phyloP scores from a whole-genome alignment of 2,888 invertebrate genomes.

The Lasioglossum marginatum region DNA sequence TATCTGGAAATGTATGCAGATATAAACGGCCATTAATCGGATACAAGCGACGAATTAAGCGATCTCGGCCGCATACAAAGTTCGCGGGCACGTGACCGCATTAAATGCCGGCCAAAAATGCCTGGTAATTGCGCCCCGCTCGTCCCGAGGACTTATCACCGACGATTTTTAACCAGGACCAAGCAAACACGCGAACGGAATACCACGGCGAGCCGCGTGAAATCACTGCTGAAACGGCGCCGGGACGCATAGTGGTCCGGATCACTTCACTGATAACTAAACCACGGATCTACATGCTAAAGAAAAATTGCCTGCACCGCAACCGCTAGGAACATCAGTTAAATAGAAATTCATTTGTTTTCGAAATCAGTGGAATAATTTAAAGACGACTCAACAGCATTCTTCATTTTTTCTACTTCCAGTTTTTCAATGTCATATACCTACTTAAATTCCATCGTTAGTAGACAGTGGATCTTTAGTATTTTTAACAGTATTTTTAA shows the following conservation, averaged over 20 bases:
- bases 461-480: too few relatives aligned
- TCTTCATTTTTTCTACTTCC: background rate
- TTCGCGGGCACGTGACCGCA: slow-evolving; percentile 18
- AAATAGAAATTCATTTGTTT: background rate
- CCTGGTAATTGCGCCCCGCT: slow-evolving; percentile 17
- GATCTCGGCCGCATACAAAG: slow-evolving; percentile 27
- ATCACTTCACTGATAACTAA: background rate
- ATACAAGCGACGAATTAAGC: slow-evolving; percentile 48
- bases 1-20: slow-evolving; percentile 47
- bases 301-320: background rate
- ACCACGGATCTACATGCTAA: background rate
- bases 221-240: background rate
- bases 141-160: slow-evolving; percentile 3
- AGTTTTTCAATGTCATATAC: too few relatives aligned
- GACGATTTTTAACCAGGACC: slow-evolving; percentile 13
- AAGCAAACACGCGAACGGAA: slow-evolving; percentile 2
- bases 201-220: background rate
- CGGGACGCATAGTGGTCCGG: background rate
- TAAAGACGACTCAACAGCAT: background rate
- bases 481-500: too few relatives aligned
- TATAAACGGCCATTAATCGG: slow-evolving; percentile 52
- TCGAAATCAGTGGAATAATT: background rate
- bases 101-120: slow-evolving; percentile 29
- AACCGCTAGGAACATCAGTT: background rate
- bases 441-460: too few relatives aligned